Conservation (phyloP, 1,140 invertebrate genomes). For the Trypoxylus dichotomus region DNA sequence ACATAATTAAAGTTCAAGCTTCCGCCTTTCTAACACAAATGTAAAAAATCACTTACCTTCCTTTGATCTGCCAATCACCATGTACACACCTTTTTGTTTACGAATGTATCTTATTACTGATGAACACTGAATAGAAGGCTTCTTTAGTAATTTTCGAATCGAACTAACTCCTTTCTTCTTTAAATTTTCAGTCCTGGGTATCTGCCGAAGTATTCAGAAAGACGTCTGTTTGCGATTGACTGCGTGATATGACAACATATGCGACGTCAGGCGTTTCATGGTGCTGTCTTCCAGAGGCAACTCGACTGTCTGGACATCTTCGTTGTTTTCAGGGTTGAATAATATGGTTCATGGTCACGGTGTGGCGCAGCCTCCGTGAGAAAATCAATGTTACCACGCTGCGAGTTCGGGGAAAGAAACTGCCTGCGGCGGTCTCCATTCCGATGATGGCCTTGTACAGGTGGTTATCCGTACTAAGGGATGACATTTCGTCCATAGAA, state of each 20-base stretch:
- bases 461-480: not conserved
- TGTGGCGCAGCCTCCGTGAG: not conserved
- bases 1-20: no score
- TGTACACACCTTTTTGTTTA: no score
- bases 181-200: not conserved
- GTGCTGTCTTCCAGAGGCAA: not conserved
- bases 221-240: no score
- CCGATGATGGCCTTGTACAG: not conserved
- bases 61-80: no score
- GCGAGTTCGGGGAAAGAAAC: not conserved
- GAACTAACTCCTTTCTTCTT: not conserved
- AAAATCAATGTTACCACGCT: not conserved
- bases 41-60: no score
- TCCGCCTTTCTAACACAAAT: no score
- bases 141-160: no score
- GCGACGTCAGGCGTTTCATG: not conserved
- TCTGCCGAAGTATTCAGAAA: no score
- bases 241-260: no score
- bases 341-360: not conserved
- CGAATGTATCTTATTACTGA: no score
- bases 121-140: no score
- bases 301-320: not conserved
- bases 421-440: not conserved
- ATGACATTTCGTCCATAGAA: not conserved
- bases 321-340: conserved; percentile 2